Evolutionary conservation across 2,113 vertebrate genomes (phyloP), one percentile per base, ranked within the genome.

Genomic region (Actenoides lindsayi): DNA sequence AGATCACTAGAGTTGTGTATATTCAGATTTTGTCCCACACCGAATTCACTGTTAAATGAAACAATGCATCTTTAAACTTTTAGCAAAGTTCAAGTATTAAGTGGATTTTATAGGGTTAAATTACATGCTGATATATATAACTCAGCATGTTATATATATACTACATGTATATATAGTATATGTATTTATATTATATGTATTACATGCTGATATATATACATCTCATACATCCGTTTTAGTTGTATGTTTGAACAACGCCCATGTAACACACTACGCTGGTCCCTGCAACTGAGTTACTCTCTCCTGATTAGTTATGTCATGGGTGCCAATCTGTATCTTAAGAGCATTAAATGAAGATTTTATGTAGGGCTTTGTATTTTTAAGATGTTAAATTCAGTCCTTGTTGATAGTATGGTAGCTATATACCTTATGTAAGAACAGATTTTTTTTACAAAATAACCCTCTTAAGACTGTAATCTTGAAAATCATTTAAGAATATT

Each of bases 341-440:
- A 83, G 19, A 50, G 65, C 53, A 83, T 37, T 53, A 81, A 74
- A 69, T 48, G 5, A 54, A 57, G 23, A 33, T 42, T 65, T 24
- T 76, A 75, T 4, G 2, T 7, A 86, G 16, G 2, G 20, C 28
- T 88, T 77, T 60, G 25, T 8, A 48, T 53, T 77, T 93, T 95
- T 68, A 71, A 79, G 63, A 46, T 76, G 15, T 71, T 63, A 80
- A 71, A 80, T 90, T 39, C 53, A 69, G 24, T 71, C 33, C 44
- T 69, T 65, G 37, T 41, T n/a, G 25, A 75, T 9, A 63, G 35
- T 16, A 31, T 23, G 23, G 42, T 54, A 33, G 28, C 17, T 79
- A 19, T 13, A 46, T 8, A 50, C 56, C 18, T 75, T 56, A 68
- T 33, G 79, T 13, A 79, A 0, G 0, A 35, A 7, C 48, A 63